Conservation (phyloP, 2,888 invertebrate genomes). For the Pogonocherus hispidulus region DNA sequence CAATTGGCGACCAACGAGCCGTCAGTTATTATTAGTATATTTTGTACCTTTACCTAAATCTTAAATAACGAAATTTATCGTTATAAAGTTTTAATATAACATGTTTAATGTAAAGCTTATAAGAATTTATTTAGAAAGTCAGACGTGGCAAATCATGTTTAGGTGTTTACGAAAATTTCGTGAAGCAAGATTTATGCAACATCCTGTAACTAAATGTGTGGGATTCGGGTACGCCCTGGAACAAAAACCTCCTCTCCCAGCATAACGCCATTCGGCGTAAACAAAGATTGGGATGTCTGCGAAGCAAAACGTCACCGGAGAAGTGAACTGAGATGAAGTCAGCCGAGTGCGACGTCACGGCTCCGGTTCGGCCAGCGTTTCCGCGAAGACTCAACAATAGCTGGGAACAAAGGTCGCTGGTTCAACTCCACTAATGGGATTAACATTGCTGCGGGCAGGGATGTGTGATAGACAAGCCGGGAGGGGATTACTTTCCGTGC, state of each 20-base stretch:
- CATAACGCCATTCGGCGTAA: constrained; percentile 13
- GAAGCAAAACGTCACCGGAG: constrained; percentile 32
- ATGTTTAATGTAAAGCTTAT: too few species aligned
- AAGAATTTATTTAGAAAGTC: too few species aligned
- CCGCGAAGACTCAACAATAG: constrained; percentile 65
- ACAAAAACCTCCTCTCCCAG: not conserved
- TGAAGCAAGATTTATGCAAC: not conserved
- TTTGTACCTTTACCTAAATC: too few species aligned
- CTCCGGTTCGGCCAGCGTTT: constrained; percentile 62
- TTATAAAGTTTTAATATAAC: too few species aligned
- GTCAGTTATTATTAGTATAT: too few species aligned
- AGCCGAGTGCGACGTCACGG: constrained; percentile 65
- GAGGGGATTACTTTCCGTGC: constrained; percentile 37
- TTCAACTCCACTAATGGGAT: constrained; percentile 64
- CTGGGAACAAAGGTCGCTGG: constrained; percentile 63
- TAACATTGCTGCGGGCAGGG: constrained; percentile 65
- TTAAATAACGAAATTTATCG: too few species aligned
- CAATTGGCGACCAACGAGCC: too few species aligned
- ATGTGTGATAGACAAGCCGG: constrained; percentile 63
- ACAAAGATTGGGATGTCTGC: constrained; percentile 29
- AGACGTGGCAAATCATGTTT: too few species aligned
- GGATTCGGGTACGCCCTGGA: not conserved
- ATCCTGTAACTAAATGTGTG: not conserved
- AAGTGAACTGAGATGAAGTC: constrained; percentile 35
- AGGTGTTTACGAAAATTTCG: not conserved